Base-by-base conservation (phyloP, 2,888 invertebrate genomes). In the Coelinius sp. region DNA sequence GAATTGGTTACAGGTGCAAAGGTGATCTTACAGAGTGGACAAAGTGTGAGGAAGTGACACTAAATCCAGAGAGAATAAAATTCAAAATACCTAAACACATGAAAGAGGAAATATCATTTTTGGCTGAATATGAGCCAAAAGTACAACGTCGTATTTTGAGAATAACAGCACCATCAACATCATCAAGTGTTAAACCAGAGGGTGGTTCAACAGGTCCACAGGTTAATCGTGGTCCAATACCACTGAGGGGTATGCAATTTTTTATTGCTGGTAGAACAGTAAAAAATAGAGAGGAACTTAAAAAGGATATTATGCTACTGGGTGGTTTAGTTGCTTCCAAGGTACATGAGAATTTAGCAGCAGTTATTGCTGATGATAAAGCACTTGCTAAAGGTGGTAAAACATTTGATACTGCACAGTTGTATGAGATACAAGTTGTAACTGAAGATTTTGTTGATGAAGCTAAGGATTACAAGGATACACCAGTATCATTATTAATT, bases 21-120 rank as follows among this genome's bases (percentile, higher is more conserved):
- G 97, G 97, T 82, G 89, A 93, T 84, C 80, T 95, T 35, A 93
- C 93, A 10, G 97, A 97, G 84, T 99, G 97, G 97, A 93, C 95
- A 0, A 95, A 95, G 87, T 99, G 99, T 86, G 90, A 91, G 68
- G 91, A 92, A 80, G 86, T 92, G 3, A 91, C 92, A 0, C 92
- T 92, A 79, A 91, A 92, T 49, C 98, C 98, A 0, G 89, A 92
- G 75, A 90, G 97, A 72, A 89, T 83, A 5, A 88, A 92, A 6
- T 95, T 97, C 85, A 89, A 88, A 78, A 87, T 98, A 14, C 94
- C 97, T 0, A 81, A 88, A 0, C 89, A 90, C 0, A 89, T 93
- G 17, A 90, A 91, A 77, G 89, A 90, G 44, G 77, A 88, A 0
- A 88, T 90, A 77, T 70, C 89, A 0, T 91, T 92, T 72, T 89